Base-by-base conservation (phyloP, 2,888 invertebrate species). In the Mythimna loreyi region DNA sequence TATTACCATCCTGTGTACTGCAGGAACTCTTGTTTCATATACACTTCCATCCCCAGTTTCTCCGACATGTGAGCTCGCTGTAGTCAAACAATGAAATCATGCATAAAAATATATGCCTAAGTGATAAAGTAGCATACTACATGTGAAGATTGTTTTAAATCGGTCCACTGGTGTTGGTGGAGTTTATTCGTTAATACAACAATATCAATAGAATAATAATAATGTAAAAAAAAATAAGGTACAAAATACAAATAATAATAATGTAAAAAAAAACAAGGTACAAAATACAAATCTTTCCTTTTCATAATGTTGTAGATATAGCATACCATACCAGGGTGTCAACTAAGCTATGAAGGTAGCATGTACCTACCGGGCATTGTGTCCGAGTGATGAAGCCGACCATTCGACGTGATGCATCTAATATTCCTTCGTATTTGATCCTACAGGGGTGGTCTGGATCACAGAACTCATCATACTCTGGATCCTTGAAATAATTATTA, bases 11-110 rank as follows among this genome's bases (percentile, higher is more conserved):
- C 99, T 25, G 99, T 99, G 81, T 96, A 97, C 92, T 99, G 99
- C 33, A 98, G 96, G 89, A 98, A 99, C 91, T 99, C 99, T 91
- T 99, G 98, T 94, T 99, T 99, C 86, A 99, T 96, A 92, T 97
- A 99, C 75, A 99, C 92, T 66, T 99, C 98, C 97, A 99, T 97
- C 61, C 97, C 98, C 59, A 97, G 97, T 65, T 96, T 90, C 11
- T 97, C 97, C 0, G 98, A 98, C 91, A 99, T 91, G 95, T 90
- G 97, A 0, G 98, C 98, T 93, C 96, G 97, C 99, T 99, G 49
- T 13, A 23, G 28, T 45, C 88, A 63, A 91, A 16, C 3, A 6
- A 36, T 36, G 3, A 36, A 36, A 36, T 36, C 13, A 36, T 4
- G 13, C 36, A 13, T 28, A 3, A 28, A 28, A 16, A 16, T 11